Evolutionary conservation across 2,113 vertebrate species (phyloP), one percentile per base, ranked within the genome.

Genomic region (Colistium nudipinnis): DNA sequence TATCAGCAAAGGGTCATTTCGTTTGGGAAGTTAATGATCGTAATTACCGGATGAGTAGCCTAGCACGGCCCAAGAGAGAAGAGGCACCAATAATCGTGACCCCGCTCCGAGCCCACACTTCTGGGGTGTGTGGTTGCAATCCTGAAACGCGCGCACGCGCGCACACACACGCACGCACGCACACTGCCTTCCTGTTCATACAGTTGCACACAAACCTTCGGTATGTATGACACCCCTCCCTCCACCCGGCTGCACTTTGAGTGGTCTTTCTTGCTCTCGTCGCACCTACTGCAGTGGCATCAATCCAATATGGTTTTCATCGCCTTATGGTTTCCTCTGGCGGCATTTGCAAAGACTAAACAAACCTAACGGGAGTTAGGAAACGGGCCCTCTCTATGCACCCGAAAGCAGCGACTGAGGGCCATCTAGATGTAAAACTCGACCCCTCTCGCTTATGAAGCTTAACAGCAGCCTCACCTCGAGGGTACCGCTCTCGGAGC

Each of bases 171-270:
- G 1, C 2, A 67, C 20, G 68, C 67, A 83, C 52, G 79, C 71
- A 75, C 66, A 85, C 76, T 86, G 86, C 85, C 83, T 87, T 89
- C 65, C 83, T 85, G 70, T 78, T 78, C 70, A 78, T 77, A 78
- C 69, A 74, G 68, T 83, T 83, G 76, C 82, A 77, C 79, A 85
- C 68, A 70, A 44, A 64, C 66, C 49, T 65, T 80, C 73, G 66
- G 61, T 81, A 74, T 83, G 68, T 80, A 67, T 62, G 73, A 59
- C 53, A 43, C 20, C 63, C 33, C 16, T 41, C 16, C 57, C 35
- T 48, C 38, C 4, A 12, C 11, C 36, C 72, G 13, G 43, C 82
- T 80, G 86, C 81, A 87, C 86, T 82, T 78, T 76, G 73, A 82
- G 72, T 73, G 76, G 62, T 74, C 64, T 70, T n/a, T 19, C 45